Percentiles rank a stretch among this genome's conserved stretches.
Evolutionary conservation across 2,888 invertebrate genomes (phyloP).

Genomic region (Selenia dentaria): DNA sequence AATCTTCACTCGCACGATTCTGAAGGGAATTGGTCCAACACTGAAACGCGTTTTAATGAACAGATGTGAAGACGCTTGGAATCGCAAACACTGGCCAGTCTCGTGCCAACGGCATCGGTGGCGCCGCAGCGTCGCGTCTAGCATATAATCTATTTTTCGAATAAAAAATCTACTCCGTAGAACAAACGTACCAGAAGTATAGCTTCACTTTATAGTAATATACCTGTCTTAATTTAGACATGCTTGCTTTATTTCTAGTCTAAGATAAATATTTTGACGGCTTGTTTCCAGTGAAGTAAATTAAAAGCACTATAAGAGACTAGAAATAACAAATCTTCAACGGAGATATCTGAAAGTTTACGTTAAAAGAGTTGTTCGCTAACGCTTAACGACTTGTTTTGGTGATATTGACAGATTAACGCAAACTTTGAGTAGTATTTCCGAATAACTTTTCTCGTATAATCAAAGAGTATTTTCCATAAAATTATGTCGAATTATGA

Average conservation of each 20-base stretch:
- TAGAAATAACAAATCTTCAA: slow-evolving; percentile 15
- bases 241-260: background rate
- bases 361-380: slow-evolving; percentile 16
- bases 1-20: slow-evolving; percentile 64
- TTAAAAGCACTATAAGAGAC: slow-evolving; percentile 20
- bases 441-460: background rate
- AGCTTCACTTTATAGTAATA: slow-evolving; percentile 5
- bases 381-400: slow-evolving; percentile 13
- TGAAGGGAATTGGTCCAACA: slow-evolving; percentile 70
- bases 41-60: slow-evolving; percentile 78
- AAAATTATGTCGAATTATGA: too few species aligned
- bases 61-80: slow-evolving; percentile 77
- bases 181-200: slow-evolving; percentile 7
- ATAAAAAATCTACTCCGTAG: slow-evolving; percentile 44
- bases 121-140: slow-evolving; percentile 64
- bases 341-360: slow-evolving; percentile 15
- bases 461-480: too few species aligned
- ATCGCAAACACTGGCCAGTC: slow-evolving; percentile 66
- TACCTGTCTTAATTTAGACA: slow-evolving; percentile 14
- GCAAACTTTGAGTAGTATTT: slow-evolving; percentile 1
- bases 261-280: slow-evolving; percentile 28
- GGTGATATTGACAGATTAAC: slow-evolving; percentile 10
- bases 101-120: slow-evolving; percentile 72
- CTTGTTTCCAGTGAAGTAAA: slow-evolving; percentile 16
- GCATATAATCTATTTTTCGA: slow-evolving; percentile 63